Conservation (phyloP, 2,113 vertebrate species). For the Cinclus cinclus region DNA sequence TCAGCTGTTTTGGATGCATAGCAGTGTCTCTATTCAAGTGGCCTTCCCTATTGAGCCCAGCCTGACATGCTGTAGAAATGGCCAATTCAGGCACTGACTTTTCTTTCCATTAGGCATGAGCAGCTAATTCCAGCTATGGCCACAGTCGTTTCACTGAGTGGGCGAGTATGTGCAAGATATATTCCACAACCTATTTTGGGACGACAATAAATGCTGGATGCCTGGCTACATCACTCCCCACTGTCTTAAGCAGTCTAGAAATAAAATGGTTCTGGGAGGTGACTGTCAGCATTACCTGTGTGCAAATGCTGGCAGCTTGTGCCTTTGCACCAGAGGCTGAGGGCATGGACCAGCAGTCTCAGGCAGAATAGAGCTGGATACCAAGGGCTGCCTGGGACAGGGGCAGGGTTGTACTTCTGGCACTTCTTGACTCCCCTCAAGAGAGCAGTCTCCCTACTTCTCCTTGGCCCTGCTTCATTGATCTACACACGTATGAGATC, state of each 20-base stretch:
- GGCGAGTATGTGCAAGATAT: neutral
- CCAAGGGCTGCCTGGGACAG: neutral
- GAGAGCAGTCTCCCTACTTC: neutral
- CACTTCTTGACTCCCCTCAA: neutral
- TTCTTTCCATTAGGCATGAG: conserved; percentile 24
- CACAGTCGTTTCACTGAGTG: neutral
- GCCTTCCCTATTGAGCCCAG: neutral
- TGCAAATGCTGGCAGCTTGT: neutral
- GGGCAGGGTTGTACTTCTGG: neutral
- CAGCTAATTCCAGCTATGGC: conserved; percentile 58
- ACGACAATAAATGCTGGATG: neutral
- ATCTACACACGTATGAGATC: neutral
- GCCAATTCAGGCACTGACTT: conserved; percentile 31
- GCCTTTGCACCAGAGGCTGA: neutral
- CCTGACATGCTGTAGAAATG: neutral
- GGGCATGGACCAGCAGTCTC: accelerated
- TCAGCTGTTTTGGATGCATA: conserved; percentile 32
- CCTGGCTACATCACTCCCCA: neutral
- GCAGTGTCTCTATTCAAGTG: neutral
- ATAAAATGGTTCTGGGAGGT: neutral
- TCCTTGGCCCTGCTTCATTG: neutral
- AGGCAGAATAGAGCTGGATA: neutral
- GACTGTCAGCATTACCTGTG: neutral
- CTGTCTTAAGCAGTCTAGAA: neutral
- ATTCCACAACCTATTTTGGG: conserved; percentile 38